phyloP scores from a whole-genome alignment of 2,113 vertebrate genomes.

The Dolichotis patagonum region DNA sequence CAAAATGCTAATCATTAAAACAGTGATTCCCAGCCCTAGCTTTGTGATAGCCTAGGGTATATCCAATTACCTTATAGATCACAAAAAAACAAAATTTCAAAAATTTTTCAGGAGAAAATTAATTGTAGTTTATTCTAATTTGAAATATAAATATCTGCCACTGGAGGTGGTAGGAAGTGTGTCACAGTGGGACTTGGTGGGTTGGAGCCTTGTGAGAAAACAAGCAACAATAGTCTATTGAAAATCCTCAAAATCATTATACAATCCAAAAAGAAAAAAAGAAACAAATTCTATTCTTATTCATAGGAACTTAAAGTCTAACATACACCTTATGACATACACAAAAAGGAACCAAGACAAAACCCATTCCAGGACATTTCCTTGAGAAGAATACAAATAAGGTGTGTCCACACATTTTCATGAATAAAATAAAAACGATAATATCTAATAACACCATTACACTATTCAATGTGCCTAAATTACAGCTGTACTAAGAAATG shows the following conservation, averaged over 20 bases:
- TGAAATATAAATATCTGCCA: conserved; percentile 71
- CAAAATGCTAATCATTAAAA: conserved; percentile 63
- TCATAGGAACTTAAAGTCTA: conserved; percentile 71
- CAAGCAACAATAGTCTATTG: conserved; percentile 73
- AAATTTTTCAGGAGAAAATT: conserved; percentile 57
- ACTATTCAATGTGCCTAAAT: conserved; percentile 74
- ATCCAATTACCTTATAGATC: conserved; percentile 28
- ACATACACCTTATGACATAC: conserved; percentile 61
- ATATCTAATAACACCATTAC: conserved; percentile 78
- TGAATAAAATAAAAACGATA: conserved; percentile 77
- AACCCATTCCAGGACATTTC: conserved; percentile 69
- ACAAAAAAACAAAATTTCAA: conserved; percentile 42
- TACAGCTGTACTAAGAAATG: conserved; percentile 74
- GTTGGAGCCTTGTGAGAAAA: neutral
- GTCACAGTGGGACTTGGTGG: conserved; percentile 48
- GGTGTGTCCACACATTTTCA: conserved; percentile 77
- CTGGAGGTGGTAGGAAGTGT: conserved; percentile 59
- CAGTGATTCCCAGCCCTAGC: conserved; percentile 25
- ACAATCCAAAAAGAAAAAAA: neutral
- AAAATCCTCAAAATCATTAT: conserved; percentile 71
- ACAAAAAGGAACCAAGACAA: conserved; percentile 64
- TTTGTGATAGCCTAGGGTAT: conserved; percentile 48
- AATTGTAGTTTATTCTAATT: conserved; percentile 62
- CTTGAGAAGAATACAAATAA: conserved; percentile 68
- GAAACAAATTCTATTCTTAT: conserved; percentile 72